Base-by-base conservation (phyloP, 2,888 invertebrate species). In the Electrophaes corylata region DNA sequence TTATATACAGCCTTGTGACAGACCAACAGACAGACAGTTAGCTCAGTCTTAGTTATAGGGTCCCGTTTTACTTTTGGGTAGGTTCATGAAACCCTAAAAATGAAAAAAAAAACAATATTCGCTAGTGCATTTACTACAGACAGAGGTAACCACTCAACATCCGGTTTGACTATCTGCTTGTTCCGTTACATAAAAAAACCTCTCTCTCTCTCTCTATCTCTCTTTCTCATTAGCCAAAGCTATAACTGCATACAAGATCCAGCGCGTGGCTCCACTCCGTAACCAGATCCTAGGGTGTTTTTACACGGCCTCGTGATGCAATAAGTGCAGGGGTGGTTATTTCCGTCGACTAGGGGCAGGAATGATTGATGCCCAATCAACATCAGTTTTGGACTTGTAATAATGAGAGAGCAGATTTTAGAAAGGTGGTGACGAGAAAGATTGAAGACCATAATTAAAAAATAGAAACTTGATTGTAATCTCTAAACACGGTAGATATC, bases 191-290 rank as follows among this genome's bases (percentile, higher is more conserved):
- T n/a, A n/a, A n/a, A n/a, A n/a, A n/a, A n/a, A n/a, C n/a, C n/a
- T n/a, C n/a, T n/a, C n/a, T n/a, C n/a, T n/a, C n/a, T n/a, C n/a
- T n/a, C n/a, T n/a, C n/a, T n/a, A n/a, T n/a, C n/a, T n/a, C n/a
- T n/a, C n/a, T n/a, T n/a, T n/a, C n/a, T n/a, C n/a, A n/a, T n/a
- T n/a, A n/a, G n/a, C n/a, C n/a, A n/a, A n/a, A n/a, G n/a, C n/a
- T n/a, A n/a, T 39, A 43, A 43, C n/a, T 12, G 6, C 43, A 43
- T 29, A 33, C 66, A 60, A 33, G 35, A 26, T 16, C 3, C 57
- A 57, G 66, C 64, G 65, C 65, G 66, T 66, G 68, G 50, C 65
- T 39, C 46, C 60, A 65, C 70, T 67, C 60, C 12, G 68, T 60
- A 68, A 68, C 64, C 49, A 40, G 66, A 68, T 63, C 26, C 44